Percentiles rank a stretch among this genome's conserved stretches.
phyloP scores from a whole-genome alignment of 2,797 vertebrate species.

The Epinephelus awoara region DNA sequence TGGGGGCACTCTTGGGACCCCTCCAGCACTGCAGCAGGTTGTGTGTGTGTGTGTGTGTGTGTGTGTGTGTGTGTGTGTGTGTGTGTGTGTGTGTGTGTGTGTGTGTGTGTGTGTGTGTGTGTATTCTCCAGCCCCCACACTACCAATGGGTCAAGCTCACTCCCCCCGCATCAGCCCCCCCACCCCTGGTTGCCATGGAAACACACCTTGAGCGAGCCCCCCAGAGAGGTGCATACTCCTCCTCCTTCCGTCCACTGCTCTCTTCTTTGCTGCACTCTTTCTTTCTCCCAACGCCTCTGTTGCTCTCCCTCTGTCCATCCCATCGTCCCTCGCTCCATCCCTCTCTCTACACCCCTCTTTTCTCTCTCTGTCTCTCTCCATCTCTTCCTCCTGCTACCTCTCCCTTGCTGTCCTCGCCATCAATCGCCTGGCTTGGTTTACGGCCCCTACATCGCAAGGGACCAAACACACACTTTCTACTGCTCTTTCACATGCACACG shows the following conservation, averaged over 20 bases:
- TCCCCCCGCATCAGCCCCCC: constrained; percentile 84
- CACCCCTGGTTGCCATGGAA: constrained; percentile 93
- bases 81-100: constrained; percentile 67
- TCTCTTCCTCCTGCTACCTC: constrained; percentile 82
- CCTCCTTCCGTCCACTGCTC: constrained; percentile 78
- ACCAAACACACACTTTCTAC: constrained; percentile 43
- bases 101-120: constrained; percentile 62
- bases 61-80: constrained; percentile 58
- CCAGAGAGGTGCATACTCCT: constrained; percentile 90
- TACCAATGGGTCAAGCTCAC: constrained; percentile 95
- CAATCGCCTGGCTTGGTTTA: constrained; percentile 85
- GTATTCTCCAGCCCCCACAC: constrained; percentile 86
- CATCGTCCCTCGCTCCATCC: constrained; percentile 70
- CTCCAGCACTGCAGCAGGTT: constrained; percentile 86
- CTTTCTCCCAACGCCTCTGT: constrained; percentile 85
- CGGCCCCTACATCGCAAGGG: constrained; percentile 63
- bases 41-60: constrained; percentile 70
- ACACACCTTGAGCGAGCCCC: constrained; percentile 96
- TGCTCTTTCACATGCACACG: constrained; percentile 9
- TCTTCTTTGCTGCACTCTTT: constrained; percentile 81
- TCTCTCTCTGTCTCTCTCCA: neutral
- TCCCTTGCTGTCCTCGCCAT: constrained; percentile 87
- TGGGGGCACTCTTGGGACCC: constrained; percentile 87
- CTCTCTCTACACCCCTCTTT: constrained; percentile 64
- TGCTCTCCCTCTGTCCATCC: constrained; percentile 78